Base-by-base conservation (phyloP, 2,888 invertebrate genomes). In the Luperina testacea region DNA sequence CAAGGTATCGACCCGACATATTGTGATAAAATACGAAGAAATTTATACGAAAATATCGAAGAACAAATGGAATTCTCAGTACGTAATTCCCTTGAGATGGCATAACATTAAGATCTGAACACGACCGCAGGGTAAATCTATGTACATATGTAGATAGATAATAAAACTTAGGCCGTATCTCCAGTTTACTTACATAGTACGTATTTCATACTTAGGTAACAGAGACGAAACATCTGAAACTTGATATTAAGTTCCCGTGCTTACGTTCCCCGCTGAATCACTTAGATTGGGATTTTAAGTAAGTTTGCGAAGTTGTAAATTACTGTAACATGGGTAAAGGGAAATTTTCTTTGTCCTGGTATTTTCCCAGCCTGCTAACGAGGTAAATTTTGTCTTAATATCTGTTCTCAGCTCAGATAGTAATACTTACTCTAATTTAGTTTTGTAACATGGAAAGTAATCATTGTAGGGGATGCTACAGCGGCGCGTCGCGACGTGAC, bases 201-300 rank as follows among this genome's bases (percentile, higher is more conserved):
- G 68, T 73, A 82, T 70, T 75, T 72, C 57, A 75, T 77, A 75
- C 68, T 51, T 74, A 73, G 38, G 38, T 38, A 38, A 38, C 38
- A 45, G 76, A 78, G 68, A 86, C 78, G 53, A 75, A 48, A 80
- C 74, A 74, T 70, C 71, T 84, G 70, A 78, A 80, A 82, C 42
- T 86, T 84, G 24, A 82, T 71, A 67, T 80, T 77, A 73, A 77
- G 75, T 81, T 81, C 74, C 70, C 57, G 76, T 57, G 20, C 71
- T 78, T 64, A 84, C 51, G 59, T n/a, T 77, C n/a, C 73, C 75
- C 72, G 82, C 69, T 78, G 65, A 72, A 78, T 80, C 73, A 81
- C 86, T 86, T 79, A 78, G 68, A 86, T 86, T 63, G 67, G 64
- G 82, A 86, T 84, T 83, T 84, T 84, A 82, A 79, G 75, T 72